Evolutionary conservation across 2,113 vertebrate species (phyloP), one percentile per base, ranked within the genome.

Genomic region (Lagopus leucura): DNA sequence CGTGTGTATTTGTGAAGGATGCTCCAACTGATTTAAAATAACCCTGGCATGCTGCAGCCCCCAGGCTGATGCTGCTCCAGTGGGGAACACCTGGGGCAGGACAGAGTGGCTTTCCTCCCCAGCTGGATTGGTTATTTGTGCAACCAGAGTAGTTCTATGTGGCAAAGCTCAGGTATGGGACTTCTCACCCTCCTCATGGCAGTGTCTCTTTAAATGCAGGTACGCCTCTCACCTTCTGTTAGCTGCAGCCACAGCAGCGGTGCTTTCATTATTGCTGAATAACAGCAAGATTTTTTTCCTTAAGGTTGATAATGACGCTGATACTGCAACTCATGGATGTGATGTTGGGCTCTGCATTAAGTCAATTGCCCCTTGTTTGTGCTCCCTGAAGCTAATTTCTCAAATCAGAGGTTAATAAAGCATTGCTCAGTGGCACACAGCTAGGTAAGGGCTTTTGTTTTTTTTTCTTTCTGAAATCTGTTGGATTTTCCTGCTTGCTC

Each of bases 281-380:
- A 96, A 83, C 1, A 67, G 69, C 14, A 30, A 47, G 60, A 1
- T 9, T 28, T 50, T 47, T 27, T n/a, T 43, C 30, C 11, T 40
- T 55, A 18, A 57, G 83, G 25, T 22, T 82, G 81, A 36, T 89
- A 78, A 76, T 89, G 42, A n/a, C 92, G 89, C 86, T 95, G 91
- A 76, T 90, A 32, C 3, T 87, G 94, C 91, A 79, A 10, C 73
- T 86, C 66, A 15, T 78, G 58, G 66, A 10, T 84, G 11, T 84
- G 57, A 7, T 27, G 34, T 36, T 12, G 36, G 74, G 66, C 63
- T 89, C 71, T 48, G 71, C 67, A 70, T 63, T 85, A 79, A 89
- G 82, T 87, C 36, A 16, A 21, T 32, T 42, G n/a, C 28, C 90
- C 70, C 36, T 88, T 2, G 6, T 48, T 82, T 22, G 52, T 52